Percentiles rank a stretch among this genome's conserved stretches.
These are phyloP conservation scores for Oceanites oceanicus DNA, from an alignment of 2,113 vertebrate species.

Conservation along the genomic window DNA sequence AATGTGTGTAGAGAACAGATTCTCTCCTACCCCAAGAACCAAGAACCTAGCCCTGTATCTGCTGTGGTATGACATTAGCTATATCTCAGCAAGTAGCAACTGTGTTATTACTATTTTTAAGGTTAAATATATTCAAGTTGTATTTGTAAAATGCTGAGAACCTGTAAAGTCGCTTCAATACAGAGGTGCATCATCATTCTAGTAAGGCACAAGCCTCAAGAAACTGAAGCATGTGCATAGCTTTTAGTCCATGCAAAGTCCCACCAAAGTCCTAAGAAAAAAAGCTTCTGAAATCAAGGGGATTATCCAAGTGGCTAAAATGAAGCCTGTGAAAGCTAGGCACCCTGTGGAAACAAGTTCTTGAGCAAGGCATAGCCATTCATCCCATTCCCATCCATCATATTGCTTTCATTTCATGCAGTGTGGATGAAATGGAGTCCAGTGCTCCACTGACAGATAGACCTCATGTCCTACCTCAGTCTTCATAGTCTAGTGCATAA, in stretches of 20 bases:
- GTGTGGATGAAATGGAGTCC: neutral
- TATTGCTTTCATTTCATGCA: neutral
- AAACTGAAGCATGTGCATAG: neutral
- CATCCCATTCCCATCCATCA: neutral
- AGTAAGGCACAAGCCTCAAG: neutral
- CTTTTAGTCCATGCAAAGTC: neutral
- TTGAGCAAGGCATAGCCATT: neutral
- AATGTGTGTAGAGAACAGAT: neutral
- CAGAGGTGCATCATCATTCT: neutral
- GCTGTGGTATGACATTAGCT: neutral
- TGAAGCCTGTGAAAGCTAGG: neutral
- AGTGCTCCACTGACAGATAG: neutral
- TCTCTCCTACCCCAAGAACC: neutral
- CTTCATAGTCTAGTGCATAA: neutral
- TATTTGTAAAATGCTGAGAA: neutral
- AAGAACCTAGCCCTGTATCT: neutral
- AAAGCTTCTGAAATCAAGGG: neutral
- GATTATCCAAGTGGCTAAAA: neutral
- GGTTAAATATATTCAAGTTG: neutral
- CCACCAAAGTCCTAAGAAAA: neutral
- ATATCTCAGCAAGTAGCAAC: neutral
- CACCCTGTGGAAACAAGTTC: neutral
- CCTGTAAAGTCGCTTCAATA: neutral
- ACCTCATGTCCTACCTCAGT: neutral
- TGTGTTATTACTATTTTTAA: neutral